phyloP scores from a whole-genome alignment of 2,797 vertebrate genomes.

The Eremophila alpestris region DNA sequence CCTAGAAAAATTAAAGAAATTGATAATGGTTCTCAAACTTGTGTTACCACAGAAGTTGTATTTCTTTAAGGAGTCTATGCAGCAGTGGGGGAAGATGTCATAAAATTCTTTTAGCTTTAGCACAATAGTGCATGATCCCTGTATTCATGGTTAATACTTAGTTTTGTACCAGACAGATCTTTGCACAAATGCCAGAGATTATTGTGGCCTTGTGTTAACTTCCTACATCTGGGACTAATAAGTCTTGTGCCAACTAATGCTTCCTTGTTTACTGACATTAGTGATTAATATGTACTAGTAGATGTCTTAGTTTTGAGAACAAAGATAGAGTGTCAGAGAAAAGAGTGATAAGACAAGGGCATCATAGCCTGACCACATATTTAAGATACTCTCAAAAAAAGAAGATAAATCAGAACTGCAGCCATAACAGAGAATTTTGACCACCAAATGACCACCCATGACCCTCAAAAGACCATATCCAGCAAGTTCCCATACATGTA shows the following conservation, averaged over 20 bases:
- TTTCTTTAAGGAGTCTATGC: neutral
- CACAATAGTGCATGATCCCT: neutral
- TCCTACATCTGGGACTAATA: neutral
- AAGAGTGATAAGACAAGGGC: neutral
- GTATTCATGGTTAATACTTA: rapidly evolving
- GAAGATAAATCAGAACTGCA: neutral
- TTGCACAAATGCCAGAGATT: neutral
- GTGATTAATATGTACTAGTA: neutral
- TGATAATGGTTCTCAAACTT: neutral
- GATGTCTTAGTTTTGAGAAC: neutral
- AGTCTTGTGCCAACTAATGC: neutral
- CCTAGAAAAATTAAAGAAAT: neutral
- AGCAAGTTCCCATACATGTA: neutral
- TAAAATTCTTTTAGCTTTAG: neutral
- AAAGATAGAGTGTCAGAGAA: neutral
- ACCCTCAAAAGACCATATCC: neutral
- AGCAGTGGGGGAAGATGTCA: neutral
- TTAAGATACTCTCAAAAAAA: neutral
- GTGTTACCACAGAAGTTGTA: neutral
- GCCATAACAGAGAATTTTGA: neutral
- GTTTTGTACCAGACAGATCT: neutral
- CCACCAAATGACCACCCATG: rapidly evolving
- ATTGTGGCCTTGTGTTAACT: neutral
- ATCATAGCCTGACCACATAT: neutral
- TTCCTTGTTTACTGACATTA: neutral